Percentiles rank a stretch among this genome's conserved stretches.
These are phyloP conservation scores for Cyprinodon tularosa DNA, from an alignment of 2,113 vertebrate species.

Conservation along the genomic window DNA sequence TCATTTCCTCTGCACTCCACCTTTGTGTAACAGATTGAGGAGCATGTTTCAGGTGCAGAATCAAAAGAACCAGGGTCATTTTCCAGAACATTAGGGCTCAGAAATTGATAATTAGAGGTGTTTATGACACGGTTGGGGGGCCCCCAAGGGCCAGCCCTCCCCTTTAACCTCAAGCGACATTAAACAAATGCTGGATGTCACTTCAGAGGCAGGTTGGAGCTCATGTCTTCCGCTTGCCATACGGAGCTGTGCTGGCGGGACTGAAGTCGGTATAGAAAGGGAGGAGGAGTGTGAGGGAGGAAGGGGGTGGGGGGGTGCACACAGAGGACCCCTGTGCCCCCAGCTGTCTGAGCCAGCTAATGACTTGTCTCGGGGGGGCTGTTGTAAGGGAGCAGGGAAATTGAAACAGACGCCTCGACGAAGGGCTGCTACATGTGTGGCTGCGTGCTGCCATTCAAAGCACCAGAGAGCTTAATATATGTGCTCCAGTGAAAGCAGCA, in stretches of 20 bases:
- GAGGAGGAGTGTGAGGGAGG: conserved; percentile 58
- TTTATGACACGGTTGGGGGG: conserved; percentile 73
- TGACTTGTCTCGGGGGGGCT: conserved; percentile 84
- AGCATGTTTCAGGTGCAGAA: conserved; percentile 64
- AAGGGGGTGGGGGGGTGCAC: conserved; percentile 28
- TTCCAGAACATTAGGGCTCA: conserved; percentile 79
- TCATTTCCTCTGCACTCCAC: conserved; percentile 3
- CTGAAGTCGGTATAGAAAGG: conserved; percentile 69
- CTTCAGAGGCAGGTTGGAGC: conserved; percentile 69
- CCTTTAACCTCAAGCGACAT: conserved; percentile 84
- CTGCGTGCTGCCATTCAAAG: conserved; percentile 76
- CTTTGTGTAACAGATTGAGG: conserved; percentile 7
- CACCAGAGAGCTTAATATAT: conserved; percentile 58
- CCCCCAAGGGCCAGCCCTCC: conserved; percentile 69
- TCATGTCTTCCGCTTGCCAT: conserved; percentile 69
- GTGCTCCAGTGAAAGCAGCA: conserved; percentile 59
- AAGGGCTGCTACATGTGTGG: conserved; percentile 79
- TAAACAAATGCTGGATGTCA: conserved; percentile 84
- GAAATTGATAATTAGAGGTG: conserved; percentile 82
- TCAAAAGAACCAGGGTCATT: conserved; percentile 66
- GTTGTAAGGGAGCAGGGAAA: conserved; percentile 83
- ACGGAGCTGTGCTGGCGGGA: conserved; percentile 72
- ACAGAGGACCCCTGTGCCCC: conserved; percentile 81
- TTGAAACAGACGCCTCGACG: conserved; percentile 84
- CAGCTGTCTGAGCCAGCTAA: conserved; percentile 87